These are phyloP conservation scores for Helicolenus hilgendorfi DNA, from an alignment of 2,797 vertebrate species.

Conservation along the genomic window DNA sequence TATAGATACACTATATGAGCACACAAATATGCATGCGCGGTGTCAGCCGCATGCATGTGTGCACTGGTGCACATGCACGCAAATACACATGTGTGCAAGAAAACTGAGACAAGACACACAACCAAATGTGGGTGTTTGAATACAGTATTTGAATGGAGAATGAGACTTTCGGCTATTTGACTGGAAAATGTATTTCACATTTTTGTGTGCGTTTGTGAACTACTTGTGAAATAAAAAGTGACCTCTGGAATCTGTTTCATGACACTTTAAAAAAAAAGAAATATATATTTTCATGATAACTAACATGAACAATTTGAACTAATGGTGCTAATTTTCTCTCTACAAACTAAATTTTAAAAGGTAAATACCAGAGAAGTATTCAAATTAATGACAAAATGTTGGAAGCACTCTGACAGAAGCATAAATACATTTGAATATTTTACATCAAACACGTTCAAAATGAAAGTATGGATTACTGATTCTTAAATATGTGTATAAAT, in stretches of 20 bases:
- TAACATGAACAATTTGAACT: background rate
- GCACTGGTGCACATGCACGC: constrained; percentile 27
- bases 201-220: constrained; percentile 19
- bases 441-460: background rate
- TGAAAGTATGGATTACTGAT: background rate
- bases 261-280: background rate
- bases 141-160: constrained; percentile 57
- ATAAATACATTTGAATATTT: background rate
- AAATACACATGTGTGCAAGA: constrained; percentile 38
- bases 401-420: background rate
- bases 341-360: background rate
- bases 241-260: constrained; percentile 38
- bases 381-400: constrained; percentile 5
- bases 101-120: constrained; percentile 37
- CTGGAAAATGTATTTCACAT: constrained; percentile 7
- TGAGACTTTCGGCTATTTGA: constrained; percentile 19
- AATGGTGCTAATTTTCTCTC: background rate
- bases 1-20: constrained; percentile 67
- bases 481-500: background rate
- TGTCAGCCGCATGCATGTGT: constrained; percentile 31
- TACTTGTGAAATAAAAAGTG: constrained; percentile 10
- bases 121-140: constrained; percentile 52
- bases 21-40: constrained; percentile 50
- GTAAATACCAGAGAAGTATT: constrained; percentile 4
- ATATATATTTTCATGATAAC: background rate